These are phyloP conservation scores for Cherax destructor DNA, from an alignment of 1,140 invertebrate species.

Conservation along the genomic window DNA sequence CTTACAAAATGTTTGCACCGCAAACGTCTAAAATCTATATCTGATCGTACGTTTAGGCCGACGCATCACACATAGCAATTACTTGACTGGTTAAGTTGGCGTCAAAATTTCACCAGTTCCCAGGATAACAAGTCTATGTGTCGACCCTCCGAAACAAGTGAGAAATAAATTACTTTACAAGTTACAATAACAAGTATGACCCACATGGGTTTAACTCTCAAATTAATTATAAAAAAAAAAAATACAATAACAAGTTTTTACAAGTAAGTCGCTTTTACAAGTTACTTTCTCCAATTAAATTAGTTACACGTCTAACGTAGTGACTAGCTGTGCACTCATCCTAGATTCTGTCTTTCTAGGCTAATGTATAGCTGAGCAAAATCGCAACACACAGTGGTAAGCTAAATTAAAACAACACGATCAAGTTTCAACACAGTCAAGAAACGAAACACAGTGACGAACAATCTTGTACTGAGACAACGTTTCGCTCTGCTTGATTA, in stretches of 20 bases:
- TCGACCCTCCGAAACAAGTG: not conserved
- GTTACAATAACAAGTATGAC: too few species aligned
- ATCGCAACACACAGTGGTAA: not conserved
- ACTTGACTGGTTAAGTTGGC: not conserved
- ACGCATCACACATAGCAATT: not conserved
- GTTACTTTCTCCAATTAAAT: too few species aligned
- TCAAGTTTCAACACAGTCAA: too few species aligned
- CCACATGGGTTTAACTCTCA: too few species aligned
- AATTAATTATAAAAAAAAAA: too few species aligned
- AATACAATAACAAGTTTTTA: too few species aligned
- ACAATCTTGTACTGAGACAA: too few species aligned
- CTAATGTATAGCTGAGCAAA: not conserved
- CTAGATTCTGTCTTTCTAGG: not conserved
- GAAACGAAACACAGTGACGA: too few species aligned
- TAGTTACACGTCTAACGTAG: not conserved
- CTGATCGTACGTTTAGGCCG: not conserved
- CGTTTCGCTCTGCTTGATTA: too few species aligned
- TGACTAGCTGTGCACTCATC: conserved; percentile 7
- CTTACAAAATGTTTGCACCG: not conserved
- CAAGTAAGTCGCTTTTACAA: not conserved
- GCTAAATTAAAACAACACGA: not conserved
- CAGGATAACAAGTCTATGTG: not conserved
- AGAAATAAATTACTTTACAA: not conserved
- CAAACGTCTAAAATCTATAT: not conserved
- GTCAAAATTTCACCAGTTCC: not conserved